Evolutionary conservation across 2,797 vertebrate genomes (phyloP).

Genomic region (Sibirionetta formosa): DNA sequence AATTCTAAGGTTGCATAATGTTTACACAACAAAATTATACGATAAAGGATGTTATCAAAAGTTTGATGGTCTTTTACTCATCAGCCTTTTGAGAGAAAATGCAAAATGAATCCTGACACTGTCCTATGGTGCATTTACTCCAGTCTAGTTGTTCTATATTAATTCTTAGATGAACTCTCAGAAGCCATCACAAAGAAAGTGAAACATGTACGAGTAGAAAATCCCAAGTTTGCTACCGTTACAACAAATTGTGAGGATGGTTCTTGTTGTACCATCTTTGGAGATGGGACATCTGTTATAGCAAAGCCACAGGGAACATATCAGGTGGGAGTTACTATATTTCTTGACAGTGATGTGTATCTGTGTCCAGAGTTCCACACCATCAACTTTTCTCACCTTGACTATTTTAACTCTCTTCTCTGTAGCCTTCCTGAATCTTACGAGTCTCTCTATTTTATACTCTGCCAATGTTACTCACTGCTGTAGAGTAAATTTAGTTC

Average conservation of each 20-base stretch:
- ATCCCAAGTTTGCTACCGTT: constrained; percentile 87
- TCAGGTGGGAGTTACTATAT: constrained; percentile 81
- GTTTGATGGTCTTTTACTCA: background rate
- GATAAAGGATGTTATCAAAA: background rate
- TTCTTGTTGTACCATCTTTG: constrained; percentile 84
- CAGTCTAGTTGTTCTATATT: background rate
- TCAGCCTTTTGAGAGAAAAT: background rate
- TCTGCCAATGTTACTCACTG: background rate
- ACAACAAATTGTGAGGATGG: constrained; percentile 86
- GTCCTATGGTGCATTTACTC: background rate
- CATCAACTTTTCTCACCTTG: background rate
- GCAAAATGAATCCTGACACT: background rate
- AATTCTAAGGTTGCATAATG: background rate
- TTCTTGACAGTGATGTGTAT: background rate
- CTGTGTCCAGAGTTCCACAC: background rate
- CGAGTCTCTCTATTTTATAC: background rate
- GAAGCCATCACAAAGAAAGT: constrained; percentile 65
- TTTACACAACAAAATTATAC: background rate
- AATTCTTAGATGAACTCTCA: constrained; percentile 36
- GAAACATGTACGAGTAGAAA: constrained; percentile 87
- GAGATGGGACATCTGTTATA: constrained; percentile 89
- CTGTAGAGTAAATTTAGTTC: background rate
- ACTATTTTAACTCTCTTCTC: background rate
- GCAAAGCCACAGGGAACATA: constrained; percentile 88
- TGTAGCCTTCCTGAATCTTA: background rate